Base-by-base conservation (phyloP, 1,140 invertebrate species). In the Ruditapes philippinarum region DNA sequence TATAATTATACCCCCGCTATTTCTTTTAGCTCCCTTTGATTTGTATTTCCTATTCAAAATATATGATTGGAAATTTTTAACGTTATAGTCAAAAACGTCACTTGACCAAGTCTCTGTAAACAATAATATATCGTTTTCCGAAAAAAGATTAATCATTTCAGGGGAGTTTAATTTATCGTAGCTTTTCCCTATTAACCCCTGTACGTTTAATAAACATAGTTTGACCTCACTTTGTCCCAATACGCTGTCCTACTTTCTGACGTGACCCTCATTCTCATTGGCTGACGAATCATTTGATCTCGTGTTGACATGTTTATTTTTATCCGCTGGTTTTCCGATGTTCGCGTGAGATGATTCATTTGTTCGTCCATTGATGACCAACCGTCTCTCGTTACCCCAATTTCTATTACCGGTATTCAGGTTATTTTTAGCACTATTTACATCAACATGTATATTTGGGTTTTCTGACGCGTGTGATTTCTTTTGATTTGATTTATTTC, bases 161-260 rank as follows among this genome's bases (percentile, higher is more conserved):
- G 12, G 3, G 28, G 14, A 62, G 25, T 85, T 17, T 0, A 74
- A n/a, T 74, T 85, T 85, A 40, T 85, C 74, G 51, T 85, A 74
- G 11, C 49, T 12, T 54, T 70, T 70, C 7, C 68, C 68, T 19
- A 76, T 54, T n/a, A 85, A 33, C 74, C 83, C 68, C 38, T 78
- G 84, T 31, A 86, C 68, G n/a, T 86, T 86, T 40, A 84, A 51
- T 84, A 84, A 49, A 84, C 81, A 84, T 49, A 84, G 49, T 54
- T 73, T 84, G 38, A 84, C 60, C 33, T 73, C 81, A 49, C 22
- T 14, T 54, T 7, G 5, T 45, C 14, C 42, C 42, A 5, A 5
- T 45, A 45, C 42, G 42, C 42, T 45, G 42, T 45, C 42, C 42
- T 45, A 45, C 42, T 45, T 45, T 14, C 14, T 5, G 5, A 7